Conservation (phyloP, 2,797 vertebrate genomes). For the Mus minutoides region DNA sequence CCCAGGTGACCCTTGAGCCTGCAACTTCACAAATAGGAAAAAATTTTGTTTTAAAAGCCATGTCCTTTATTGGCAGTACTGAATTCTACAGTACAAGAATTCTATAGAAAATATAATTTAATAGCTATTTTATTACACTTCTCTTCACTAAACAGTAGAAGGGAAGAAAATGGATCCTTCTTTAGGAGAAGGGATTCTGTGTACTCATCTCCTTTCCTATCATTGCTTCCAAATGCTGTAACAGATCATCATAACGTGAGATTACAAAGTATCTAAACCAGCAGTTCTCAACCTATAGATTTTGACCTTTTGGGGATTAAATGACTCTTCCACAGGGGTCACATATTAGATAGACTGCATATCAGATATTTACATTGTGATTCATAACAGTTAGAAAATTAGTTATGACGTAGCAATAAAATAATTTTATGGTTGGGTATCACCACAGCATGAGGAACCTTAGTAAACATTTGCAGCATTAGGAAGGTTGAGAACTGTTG, state of each 20-base stretch:
- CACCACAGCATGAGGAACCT: not conserved
- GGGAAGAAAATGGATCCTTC: not conserved
- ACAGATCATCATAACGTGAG: not conserved
- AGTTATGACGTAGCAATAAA: not conserved
- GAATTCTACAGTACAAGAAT: not conserved
- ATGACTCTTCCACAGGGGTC: not conserved
- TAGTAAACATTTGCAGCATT: not conserved
- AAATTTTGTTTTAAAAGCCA: not conserved
- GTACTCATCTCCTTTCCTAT: not conserved
- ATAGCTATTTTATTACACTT: not conserved
- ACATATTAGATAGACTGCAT: not conserved
- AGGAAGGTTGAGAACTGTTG: not conserved
- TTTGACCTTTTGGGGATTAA: not conserved
- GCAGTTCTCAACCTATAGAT: not conserved
- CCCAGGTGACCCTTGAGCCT: not conserved
- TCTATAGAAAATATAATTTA: not conserved
- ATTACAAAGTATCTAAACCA: not conserved
- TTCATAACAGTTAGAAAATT: not conserved
- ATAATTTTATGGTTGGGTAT: not conserved
- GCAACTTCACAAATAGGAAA: not conserved
- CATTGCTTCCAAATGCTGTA: not conserved
- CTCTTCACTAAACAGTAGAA: not conserved
- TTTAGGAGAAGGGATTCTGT: not conserved
- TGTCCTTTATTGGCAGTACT: not conserved
- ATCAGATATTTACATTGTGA: not conserved